These are phyloP conservation scores for Pachypeltis micranthus DNA, from an alignment of 1,140 invertebrate species.

Conservation along the genomic window DNA sequence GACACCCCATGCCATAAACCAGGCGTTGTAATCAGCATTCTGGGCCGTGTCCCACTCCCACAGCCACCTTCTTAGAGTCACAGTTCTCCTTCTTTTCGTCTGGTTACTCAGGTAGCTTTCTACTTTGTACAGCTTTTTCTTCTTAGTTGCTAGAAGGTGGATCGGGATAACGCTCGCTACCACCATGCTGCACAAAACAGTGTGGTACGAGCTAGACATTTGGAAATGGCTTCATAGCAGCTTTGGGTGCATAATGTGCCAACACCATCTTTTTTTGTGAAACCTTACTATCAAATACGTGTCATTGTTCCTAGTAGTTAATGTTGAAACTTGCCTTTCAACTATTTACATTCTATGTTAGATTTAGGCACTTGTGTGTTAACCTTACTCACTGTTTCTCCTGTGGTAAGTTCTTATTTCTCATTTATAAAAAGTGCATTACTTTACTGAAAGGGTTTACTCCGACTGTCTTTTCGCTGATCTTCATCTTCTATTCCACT, in stretches of 20 bases:
- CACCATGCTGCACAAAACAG: too few relatives aligned
- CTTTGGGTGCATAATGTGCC: neutral
- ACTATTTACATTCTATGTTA: neutral
- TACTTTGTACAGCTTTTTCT: too few relatives aligned
- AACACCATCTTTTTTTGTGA: neutral
- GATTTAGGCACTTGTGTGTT: neutral
- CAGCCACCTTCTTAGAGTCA: too few relatives aligned
- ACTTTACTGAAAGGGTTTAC: conserved; percentile 34
- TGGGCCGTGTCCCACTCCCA: too few relatives aligned
- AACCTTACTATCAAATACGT: neutral
- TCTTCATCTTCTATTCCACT: conserved; percentile 37
- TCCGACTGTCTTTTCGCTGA: conserved; percentile 37
- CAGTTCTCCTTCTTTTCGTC: too few relatives aligned
- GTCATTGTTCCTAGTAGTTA: neutral
- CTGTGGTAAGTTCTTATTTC: conserved; percentile 25
- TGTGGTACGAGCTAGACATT: too few relatives aligned
- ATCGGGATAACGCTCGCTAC: too few relatives aligned
- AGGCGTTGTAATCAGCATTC: too few relatives aligned
- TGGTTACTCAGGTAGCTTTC: too few relatives aligned
- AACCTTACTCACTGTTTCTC: conserved; percentile 6
- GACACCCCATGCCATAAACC: too few relatives aligned
- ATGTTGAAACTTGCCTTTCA: conserved; percentile 2
- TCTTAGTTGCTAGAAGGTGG: too few relatives aligned
- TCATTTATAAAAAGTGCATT: neutral
- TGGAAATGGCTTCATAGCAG: too few relatives aligned